Evolutionary conservation across 2,797 vertebrate species (phyloP).

Genomic region (Smutsia gigantea): DNA sequence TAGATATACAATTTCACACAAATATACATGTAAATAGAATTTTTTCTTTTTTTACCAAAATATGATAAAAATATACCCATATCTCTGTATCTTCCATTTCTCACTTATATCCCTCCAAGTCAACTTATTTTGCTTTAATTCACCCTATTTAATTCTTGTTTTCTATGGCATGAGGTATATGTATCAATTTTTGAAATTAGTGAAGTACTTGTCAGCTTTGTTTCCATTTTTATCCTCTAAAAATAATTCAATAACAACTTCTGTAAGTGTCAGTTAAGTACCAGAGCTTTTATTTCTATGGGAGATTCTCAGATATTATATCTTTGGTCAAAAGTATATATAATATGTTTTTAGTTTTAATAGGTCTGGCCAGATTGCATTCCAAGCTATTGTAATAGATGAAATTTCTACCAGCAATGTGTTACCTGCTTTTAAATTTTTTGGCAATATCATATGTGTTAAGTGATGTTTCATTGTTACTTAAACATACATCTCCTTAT

Average conservation of each 20-base stretch:
- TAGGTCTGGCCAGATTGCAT: neutral
- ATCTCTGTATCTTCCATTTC: neutral
- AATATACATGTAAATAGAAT: neutral
- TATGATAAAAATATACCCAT: neutral
- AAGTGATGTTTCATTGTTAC: neutral
- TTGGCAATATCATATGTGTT: neutral
- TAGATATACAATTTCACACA: neutral
- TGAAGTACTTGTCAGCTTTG: neutral
- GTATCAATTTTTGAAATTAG: neutral
- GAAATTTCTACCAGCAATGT: neutral
- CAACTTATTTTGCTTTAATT: neutral
- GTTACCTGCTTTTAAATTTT: neutral
- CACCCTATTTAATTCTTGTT: neutral
- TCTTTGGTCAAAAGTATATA: neutral
- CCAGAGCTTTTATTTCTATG: neutral
- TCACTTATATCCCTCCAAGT: neutral
- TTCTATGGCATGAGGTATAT: neutral
- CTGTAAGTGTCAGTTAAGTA: neutral
- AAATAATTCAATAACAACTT: neutral
- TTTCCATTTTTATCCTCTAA: neutral
- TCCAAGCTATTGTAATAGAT: neutral
- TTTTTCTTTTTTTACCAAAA: neutral
- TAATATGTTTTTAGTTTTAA: conserved; percentile 6
- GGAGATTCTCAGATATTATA: conserved; percentile 5
- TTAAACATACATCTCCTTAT: neutral